Base-by-base conservation (phyloP, 1,140 invertebrate genomes). In the Drosophila serrata region DNA sequence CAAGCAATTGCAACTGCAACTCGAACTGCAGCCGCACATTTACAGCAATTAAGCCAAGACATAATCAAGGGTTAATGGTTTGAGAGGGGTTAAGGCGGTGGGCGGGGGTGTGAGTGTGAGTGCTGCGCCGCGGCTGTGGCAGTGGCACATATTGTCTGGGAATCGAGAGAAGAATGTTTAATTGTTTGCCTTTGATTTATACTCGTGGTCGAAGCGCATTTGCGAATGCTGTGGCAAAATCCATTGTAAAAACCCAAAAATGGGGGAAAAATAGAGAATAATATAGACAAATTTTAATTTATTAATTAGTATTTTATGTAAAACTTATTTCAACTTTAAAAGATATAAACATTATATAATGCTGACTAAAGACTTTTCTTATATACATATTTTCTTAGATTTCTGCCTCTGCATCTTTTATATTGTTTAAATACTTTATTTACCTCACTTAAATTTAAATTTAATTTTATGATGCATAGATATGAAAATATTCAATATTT, bases 11-110 rank as follows among this genome's bases (percentile, higher is more conserved):
- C 59, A 64, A 70, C 77, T 40, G 64, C 78, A 46, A 61, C 75
- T 46, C 37, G 70, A 67, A 72, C 72, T 65, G 56, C 79, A 68
- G 65, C 58, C 63, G 59, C 68, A 57, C 73, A 75, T 75, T 75
- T 61, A 62, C 69, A 63, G 72, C 72, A 74, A 75, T 75, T 75
- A 75, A 75, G 69, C 67, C 67, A 70, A 70, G 67, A 69, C 67
- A 70, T 70, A 70, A 70, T 70, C 67, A 46, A 39, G 19, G 67
- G 48, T 56, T 69, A 37, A 31, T 37, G 64, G 59, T 12, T 12
- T 22, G 61, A 61, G 56, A 27, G 29, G 33, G 7, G 17, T 12
- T 29, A 31, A 27, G 35, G 65, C 35, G 29, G 8, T 35, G 29
- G 8, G 31, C 17, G 12, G 33, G 24, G 24, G 24, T n/a, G n/a